A percentile compares a stretch with the other conserved stretches of the same genome.
phyloP scores from a whole-genome alignment of 2,113 vertebrate genomes.

The Stegostoma tigrinum region DNA sequence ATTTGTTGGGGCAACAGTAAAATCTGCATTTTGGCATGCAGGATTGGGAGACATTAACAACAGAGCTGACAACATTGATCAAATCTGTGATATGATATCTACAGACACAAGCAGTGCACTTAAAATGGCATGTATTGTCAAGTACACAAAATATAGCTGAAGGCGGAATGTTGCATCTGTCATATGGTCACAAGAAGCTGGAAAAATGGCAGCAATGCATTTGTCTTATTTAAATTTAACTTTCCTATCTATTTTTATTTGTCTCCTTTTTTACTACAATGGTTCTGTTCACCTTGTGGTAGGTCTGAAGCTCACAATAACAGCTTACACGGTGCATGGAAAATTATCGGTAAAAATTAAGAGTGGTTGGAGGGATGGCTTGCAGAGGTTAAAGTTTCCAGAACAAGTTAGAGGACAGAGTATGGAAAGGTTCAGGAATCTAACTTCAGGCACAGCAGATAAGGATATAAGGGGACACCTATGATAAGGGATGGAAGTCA shows the following conservation, averaged over 20 bases:
- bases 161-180: not conserved
- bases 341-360: too few species aligned
- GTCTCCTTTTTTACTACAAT: slow-evolving; percentile 26
- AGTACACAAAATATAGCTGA: not conserved
- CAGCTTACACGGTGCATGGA: too few species aligned
- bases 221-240: slow-evolving; percentile 41
- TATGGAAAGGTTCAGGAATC: too few species aligned
- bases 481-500: too few species aligned
- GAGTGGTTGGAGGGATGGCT: too few species aligned
- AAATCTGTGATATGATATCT: not conserved
- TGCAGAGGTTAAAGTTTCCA: too few species aligned
- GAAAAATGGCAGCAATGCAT: slow-evolving; percentile 14
- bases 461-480: too few species aligned
- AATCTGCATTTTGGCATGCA: too few species aligned
- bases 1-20: not conserved
- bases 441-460: too few species aligned
- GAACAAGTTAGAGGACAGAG: too few species aligned
- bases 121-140: not conserved
- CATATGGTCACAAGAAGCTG: not conserved
- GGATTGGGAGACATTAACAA: not conserved
- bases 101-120: not conserved
- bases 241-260: slow-evolving; percentile 46
- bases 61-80: not conserved
- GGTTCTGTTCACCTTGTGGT: slow-evolving; percentile 36
- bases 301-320: too few species aligned